Percentiles rank a stretch among this genome's conserved stretches.
These are phyloP conservation scores for Tringa solitaria DNA, from an alignment of 2,113 vertebrate species.

Conservation along the genomic window DNA sequence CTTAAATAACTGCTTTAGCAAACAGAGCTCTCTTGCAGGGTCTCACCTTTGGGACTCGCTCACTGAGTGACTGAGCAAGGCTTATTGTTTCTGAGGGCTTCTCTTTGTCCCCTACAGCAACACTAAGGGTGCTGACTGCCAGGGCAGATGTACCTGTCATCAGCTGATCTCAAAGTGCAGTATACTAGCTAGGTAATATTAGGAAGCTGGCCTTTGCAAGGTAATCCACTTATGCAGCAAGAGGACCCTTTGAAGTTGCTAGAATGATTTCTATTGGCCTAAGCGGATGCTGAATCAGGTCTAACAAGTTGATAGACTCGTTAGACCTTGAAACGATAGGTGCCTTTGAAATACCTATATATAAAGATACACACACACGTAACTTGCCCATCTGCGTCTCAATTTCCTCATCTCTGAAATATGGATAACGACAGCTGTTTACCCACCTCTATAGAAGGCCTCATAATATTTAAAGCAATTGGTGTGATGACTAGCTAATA, in stretches of 20 bases:
- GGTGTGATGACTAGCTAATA: slow-evolving; percentile 48
- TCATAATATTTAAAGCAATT: slow-evolving; percentile 52
- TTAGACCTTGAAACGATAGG: background rate
- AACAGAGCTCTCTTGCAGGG: background rate
- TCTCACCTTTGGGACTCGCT: background rate
- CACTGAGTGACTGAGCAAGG: background rate
- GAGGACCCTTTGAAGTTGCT: background rate
- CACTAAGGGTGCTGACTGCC: background rate
- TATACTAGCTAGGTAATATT: background rate
- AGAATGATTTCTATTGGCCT: background rate
- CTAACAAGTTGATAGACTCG: background rate
- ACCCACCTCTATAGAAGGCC: background rate
- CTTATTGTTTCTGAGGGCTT: background rate
- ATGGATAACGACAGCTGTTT: slow-evolving; percentile 30
- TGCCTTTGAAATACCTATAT: slow-evolving; percentile 4
- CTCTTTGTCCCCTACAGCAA: background rate
- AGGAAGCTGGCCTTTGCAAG: background rate
- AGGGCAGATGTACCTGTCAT: background rate
- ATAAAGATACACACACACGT: background rate
- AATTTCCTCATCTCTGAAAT: slow-evolving; percentile 6
- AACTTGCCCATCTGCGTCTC: background rate
- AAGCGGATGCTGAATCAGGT: background rate
- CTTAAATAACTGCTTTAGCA: background rate
- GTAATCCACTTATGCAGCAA: background rate
- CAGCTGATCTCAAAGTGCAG: background rate